Evolutionary conservation across 2,797 vertebrate genomes (phyloP), one percentile per base, ranked within the genome.

Genomic region (Paramormyrops hopkinsi): DNA sequence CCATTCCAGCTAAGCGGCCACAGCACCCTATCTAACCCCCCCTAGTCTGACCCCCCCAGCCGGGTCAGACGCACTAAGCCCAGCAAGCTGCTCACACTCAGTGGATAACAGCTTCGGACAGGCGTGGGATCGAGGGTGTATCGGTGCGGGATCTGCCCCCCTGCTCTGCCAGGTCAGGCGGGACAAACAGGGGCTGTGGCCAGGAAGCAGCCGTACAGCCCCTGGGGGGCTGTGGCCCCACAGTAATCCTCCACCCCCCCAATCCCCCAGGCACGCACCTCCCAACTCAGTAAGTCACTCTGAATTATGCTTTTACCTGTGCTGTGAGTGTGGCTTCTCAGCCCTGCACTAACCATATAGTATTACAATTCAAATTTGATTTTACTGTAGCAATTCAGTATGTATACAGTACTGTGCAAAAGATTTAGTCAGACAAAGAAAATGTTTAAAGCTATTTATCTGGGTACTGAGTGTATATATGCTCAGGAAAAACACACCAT

Each of bases 31-130:
- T 90, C 91, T 94, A 92, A 90, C 89, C 89, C 90, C 92, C 91
- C 88, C 91, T 92, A 91, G 92, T 90, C 92, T 94, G 59, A 0
- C 93, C 91, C 44, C 90, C 91, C 90, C 94, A 95, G 93, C 79
- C 92, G 93, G 93, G 94, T 94, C 95, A 96, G 95, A 96, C 95
- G 93, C 92, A 94, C 94, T 97, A 97, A 97, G 95, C 96, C 97
- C 95, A 94, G 94, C 94, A 94, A 96, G 94, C 95, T 93, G 94
- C 95, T 97, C 97, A 96, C 94, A 96, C 96, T 94, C 95, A 96
- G 96, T 93, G 94, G 95, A 95, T 99, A 99, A 99, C 97, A 97
- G 96, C 96, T 99, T 98, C 97, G 97, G 97, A 99, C 97, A 98
- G 97, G 97, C 97, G 97, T 99, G 98, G 97, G 98, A 98, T 97